A percentile compares a stretch with the other conserved stretches of the same genome.
phyloP scores from a whole-genome alignment of 2,888 invertebrate genomes.

The Drosophila hawaiiensis region DNA sequence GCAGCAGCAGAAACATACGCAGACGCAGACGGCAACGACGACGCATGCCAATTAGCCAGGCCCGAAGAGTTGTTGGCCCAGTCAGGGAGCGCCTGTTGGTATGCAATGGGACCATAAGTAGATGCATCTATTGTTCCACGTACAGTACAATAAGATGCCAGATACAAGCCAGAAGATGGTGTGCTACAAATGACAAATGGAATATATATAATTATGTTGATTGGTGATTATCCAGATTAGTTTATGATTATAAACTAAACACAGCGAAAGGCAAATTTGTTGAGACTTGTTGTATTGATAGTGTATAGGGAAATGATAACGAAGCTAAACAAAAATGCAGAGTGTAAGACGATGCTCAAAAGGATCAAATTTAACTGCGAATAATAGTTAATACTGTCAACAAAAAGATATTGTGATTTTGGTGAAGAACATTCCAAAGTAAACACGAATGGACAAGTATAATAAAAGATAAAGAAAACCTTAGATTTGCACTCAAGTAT shows the following conservation, averaged over 20 bases:
- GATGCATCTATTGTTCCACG: slow-evolving; percentile 19
- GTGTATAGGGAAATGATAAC: background rate
- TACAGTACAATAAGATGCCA: background rate
- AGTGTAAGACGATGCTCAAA: background rate
- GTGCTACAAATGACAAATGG: background rate
- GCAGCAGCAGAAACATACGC: slow-evolving; percentile 43
- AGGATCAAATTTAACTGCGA: background rate
- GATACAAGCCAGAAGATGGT: background rate
- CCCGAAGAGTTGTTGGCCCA: slow-evolving; percentile 26
- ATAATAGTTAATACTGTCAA: background rate
- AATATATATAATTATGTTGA: slow-evolving; percentile 2
- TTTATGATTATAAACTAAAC: background rate
- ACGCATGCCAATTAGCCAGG: slow-evolving; percentile 74
- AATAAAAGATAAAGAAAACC: background rate
- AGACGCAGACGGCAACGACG: slow-evolving; percentile 21
- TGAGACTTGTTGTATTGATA: background rate
- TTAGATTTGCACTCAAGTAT: slow-evolving; percentile 5
- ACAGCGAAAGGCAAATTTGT: background rate
- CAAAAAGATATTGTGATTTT: background rate
- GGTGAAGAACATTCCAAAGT: background rate
- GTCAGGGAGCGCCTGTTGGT: slow-evolving; percentile 45
- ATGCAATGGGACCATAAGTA: slow-evolving; percentile 37
- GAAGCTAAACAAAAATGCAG: background rate
- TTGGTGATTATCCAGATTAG: slow-evolving; percentile 2
- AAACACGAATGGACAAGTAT: background rate